Evolutionary conservation across 1,140 invertebrate genomes (phyloP), one percentile per base, ranked within the genome.

Genomic region (Platorchestia sp.): DNA sequence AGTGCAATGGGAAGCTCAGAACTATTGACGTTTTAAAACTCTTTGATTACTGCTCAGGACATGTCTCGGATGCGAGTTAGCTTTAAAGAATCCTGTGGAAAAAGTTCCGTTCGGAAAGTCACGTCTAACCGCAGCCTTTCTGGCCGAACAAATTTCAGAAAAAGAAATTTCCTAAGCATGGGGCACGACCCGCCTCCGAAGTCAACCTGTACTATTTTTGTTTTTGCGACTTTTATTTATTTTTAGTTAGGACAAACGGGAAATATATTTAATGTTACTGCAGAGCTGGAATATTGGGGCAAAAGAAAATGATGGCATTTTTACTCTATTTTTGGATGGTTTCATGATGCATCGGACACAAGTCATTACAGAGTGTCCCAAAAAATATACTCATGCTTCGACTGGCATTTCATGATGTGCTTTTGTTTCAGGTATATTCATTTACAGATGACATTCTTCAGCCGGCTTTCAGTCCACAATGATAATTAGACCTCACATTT

Each of bases 101-200:
- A 45, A 45, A 93, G 45, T 93, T 47, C 19, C 45, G 47, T 93
- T 45, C 40, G 43, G 41, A 47, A 40, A 93, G 91, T 93, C 91
- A 47, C 43, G 91, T 93, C 6, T 14, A 93, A 93, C 45, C 91
- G 91, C 91, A 93, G 91, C 45, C 45, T 93, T 93, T 93, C 91
- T 93, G 91, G 91, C 45, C 91, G 44, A 93, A 47, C 91, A 93
- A 90, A 93, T 93, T 93, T 47, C 7, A 45, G 91, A 44, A 45
- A 45, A 42, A 93, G 91, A 93, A 93, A 93, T 93, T 93, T 89
- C 41, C 42, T 89, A 89, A 89, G 43, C 87, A 89, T 42, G n/a
- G 87, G 41, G n/a, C 87, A 10, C 22, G 87, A 89, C 87, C 42
- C 27, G 36, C 87, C 87, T 89, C 87, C 42, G 87, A 89, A 89